Conservation (phyloP, 2,888 invertebrate species). For the Bibio marci region DNA sequence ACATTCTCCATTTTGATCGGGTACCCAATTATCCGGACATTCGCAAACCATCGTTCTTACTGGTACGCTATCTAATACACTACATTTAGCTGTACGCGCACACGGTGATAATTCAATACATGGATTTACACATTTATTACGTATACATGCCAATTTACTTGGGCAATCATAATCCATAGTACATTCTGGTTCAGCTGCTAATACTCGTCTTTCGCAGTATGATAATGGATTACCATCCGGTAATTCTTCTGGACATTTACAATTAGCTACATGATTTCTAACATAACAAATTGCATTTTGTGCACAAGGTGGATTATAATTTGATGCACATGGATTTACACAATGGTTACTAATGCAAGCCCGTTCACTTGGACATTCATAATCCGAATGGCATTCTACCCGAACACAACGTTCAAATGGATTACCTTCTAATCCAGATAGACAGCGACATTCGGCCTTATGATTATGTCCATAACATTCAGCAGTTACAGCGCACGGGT, state of each 20-base stretch:
- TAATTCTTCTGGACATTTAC: conserved; percentile 63
- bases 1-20: conserved; percentile 62
- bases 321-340: conserved; percentile 56
- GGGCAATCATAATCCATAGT: conserved; percentile 63
- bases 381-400: conserved; percentile 59
- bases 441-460: conserved; percentile 64
- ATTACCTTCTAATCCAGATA: conserved; percentile 59
- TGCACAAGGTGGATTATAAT: conserved; percentile 53
- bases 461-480: conserved; percentile 70
- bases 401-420: conserved; percentile 61
- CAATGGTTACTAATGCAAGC: conserved; percentile 58
- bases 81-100: conserved; percentile 53
- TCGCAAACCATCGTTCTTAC: conserved; percentile 78
- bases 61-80: conserved; percentile 69
- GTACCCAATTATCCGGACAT: conserved; percentile 71
- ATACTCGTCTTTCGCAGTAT: conserved; percentile 43
- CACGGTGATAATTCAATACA: conserved; percentile 64
- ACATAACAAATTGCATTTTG: conserved; percentile 67
- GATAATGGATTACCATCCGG: conserved; percentile 67
- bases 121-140: conserved; percentile 60
- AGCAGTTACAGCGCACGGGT: conserved; percentile 70
- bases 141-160: conserved; percentile 62
- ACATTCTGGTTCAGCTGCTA: conserved; percentile 47
- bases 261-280: conserved; percentile 62
- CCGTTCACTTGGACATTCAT: conserved; percentile 60